Base-by-base conservation (phyloP, 2,113 vertebrate species). In the Peromyscus maniculatus region DNA sequence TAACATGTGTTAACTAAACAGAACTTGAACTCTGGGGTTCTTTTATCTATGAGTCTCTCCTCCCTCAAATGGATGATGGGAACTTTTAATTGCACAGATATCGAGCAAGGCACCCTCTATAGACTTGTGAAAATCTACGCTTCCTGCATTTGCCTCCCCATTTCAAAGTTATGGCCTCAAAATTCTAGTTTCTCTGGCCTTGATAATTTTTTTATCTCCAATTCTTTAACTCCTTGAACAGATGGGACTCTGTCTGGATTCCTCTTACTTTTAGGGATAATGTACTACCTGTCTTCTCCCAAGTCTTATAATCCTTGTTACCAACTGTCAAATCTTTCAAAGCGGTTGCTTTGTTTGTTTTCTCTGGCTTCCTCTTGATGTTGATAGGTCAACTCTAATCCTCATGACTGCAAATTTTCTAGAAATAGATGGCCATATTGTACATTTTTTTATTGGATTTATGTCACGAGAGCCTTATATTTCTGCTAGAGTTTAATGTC, bases 281-380 rank as follows among this genome's bases (percentile, higher is more conserved):
- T 46, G 19, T 21, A 0, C 78, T 79, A 3, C 43, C 79, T 89
- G n/a, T 49, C 26, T 88, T 93, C 15, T 87, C 31, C 43, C 62
- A 64, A 52, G 33, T 2, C 43, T 91, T 66, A n/a, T 2, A 67
- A 9, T 57, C 2, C 83, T 1, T 3, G 72, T 3, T 74, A 7
- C 31, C 36, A 89, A 52, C 17, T 52, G 0, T 36, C 7, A 5
- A 89, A 11, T 83, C 10, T 75, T 39, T 72, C n/a, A 89, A 94
- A 94, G 16, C 43, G 83, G 21, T 33, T 94, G 6, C 52, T 78
- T 94, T 49, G 83, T 52, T 10, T 80, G 84, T 87, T 94, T 94
- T 92, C 17, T 89, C 46, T 86, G 22, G 3, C 64, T 94, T 93
- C 96, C 26, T 67, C 31, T 93, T 93, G 91, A 43, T 82, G 26